phyloP scores from a whole-genome alignment of 2,888 invertebrate genomes.

The Kuschelorhynchus macadamiae region DNA sequence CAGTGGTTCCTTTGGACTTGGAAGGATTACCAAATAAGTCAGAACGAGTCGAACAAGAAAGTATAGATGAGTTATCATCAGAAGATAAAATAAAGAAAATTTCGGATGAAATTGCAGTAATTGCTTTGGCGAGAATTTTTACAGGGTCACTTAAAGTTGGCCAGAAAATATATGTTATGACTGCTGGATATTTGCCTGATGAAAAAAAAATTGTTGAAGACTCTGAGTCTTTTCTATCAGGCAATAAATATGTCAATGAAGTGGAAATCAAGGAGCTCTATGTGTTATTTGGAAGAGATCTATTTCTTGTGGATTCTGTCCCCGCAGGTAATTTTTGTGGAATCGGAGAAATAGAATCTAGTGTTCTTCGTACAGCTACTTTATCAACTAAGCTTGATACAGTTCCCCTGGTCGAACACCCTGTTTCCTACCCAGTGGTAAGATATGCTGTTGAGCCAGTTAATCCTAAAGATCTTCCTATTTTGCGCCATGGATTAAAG shows the following conservation, averaged over 20 bases:
- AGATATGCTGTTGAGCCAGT: slow-evolving; percentile 94
- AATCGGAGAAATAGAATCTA: slow-evolving; percentile 88
- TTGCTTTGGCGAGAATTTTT: slow-evolving; percentile 94
- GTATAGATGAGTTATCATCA: slow-evolving; percentile 17
- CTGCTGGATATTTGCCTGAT: slow-evolving; percentile 89
- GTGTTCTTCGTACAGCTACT: slow-evolving; percentile 91
- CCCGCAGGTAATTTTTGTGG: slow-evolving; percentile 93
- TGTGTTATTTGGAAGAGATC: slow-evolving; percentile 93
- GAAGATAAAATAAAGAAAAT: slow-evolving; percentile 51
- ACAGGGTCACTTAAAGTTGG: slow-evolving; percentile 87
- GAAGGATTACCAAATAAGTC: slow-evolving; percentile 17
- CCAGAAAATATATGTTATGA: slow-evolving; percentile 84
- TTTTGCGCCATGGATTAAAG: slow-evolving; percentile 82
- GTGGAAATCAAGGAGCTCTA: slow-evolving; percentile 82
- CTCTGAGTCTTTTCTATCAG: slow-evolving; percentile 43
- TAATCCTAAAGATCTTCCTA: slow-evolving; percentile 83
- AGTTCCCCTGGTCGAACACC: slow-evolving; percentile 89
- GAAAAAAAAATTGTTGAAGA: slow-evolving; percentile 44
- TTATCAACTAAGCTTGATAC: slow-evolving; percentile 85
- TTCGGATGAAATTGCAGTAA: slow-evolving; percentile 74
- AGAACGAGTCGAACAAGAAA: slow-evolving; percentile 22
- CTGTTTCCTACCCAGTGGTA: slow-evolving; percentile 87
- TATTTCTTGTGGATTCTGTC: slow-evolving; percentile 83
- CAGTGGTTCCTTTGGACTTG: slow-evolving; percentile 7
- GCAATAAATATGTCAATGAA: slow-evolving; percentile 70